Evolutionary conservation across 2,797 vertebrate species (phyloP).

Genomic region (Oophaga sylvatica): DNA sequence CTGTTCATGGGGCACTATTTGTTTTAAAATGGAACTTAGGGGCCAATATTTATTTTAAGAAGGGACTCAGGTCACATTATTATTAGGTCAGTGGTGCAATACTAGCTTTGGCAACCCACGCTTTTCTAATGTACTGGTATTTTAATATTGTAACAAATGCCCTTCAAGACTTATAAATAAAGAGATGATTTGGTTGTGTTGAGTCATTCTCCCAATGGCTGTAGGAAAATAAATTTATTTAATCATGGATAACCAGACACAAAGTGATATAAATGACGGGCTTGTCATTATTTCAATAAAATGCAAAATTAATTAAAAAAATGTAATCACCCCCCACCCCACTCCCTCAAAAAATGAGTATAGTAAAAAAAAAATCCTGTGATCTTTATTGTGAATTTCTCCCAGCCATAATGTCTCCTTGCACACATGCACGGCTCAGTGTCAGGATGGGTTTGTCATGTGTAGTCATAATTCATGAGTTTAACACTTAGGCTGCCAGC

Average conservation of each 20-base stretch:
- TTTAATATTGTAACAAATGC: background rate
- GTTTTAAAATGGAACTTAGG: too few relatives aligned
- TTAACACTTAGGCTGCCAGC: conserved; percentile 56
- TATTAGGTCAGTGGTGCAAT: too few relatives aligned
- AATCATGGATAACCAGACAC: background rate
- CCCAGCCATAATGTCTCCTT: conserved; percentile 23
- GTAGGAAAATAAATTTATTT: conserved; percentile 27
- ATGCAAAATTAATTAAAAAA: conserved; percentile 13
- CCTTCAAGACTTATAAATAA: background rate
- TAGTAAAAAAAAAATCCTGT: conserved; percentile 37
- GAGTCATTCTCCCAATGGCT: background rate
- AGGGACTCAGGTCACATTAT: too few relatives aligned
- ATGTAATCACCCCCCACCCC: background rate
- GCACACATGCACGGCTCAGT: conserved; percentile 59
- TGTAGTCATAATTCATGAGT: conserved; percentile 42
- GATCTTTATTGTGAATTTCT: conserved; percentile 36
- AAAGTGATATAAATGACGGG: background rate
- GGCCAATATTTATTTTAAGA: too few relatives aligned
- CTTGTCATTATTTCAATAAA: background rate
- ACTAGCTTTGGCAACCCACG: too few relatives aligned
- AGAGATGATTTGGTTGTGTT: conserved; percentile 5
- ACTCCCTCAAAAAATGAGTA: conserved; percentile 25
- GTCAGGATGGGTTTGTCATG: conserved; percentile 51
- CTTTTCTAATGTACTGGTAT: too few relatives aligned
- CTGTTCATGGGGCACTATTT: too few relatives aligned